Evolutionary conservation across 2,888 invertebrate species (phyloP), one percentile per base, ranked within the genome.

Genomic region (Pseudoips prasinana): DNA sequence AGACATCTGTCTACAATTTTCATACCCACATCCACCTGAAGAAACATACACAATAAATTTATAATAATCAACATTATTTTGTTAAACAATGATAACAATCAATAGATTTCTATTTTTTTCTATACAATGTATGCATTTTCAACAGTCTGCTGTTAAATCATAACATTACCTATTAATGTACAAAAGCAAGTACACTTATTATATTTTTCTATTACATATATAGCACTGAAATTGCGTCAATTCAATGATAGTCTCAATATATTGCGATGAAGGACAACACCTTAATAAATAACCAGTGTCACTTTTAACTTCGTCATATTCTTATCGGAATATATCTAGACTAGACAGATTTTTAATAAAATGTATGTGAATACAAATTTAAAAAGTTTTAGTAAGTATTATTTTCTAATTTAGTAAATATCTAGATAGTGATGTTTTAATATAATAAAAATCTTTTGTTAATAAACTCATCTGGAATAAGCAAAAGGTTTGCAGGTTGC

Each of bases 51-150:
- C 76, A 81, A 84, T 84, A 84, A 80, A 81, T 84, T 82, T 82
- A 82, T 81, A 78, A 80, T 82, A 83, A 79, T 76, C 75, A 86
- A 86, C 83, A 80, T 83, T 74, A 77, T 74, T n/a, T 77, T 82
- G 74, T 77, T 78, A 84, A 82, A 83, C 81, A 85, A 83, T 83
- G 75, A 82, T 83, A 87, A 85, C 85, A 83, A 78, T 79, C 69
- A 74, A 85, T 86, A 87, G 77, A 85, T 61, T 71, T 83, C 35
- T 76, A 72, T 71, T 66, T 73, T 78, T 74, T 72, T n/a, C 65
- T 76, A 74, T 72, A 79, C 72, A 79, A 63, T 74, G 75, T 73
- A 79, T 74, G 77, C 76, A 79, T 64, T 72, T 67, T 73, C 61
- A 84, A 83, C 83, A 82, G 70, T 81, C 74, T 74, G 77, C 67